Conservation (phyloP, 1,140 invertebrate species). For the Megalopta genalis region DNA sequence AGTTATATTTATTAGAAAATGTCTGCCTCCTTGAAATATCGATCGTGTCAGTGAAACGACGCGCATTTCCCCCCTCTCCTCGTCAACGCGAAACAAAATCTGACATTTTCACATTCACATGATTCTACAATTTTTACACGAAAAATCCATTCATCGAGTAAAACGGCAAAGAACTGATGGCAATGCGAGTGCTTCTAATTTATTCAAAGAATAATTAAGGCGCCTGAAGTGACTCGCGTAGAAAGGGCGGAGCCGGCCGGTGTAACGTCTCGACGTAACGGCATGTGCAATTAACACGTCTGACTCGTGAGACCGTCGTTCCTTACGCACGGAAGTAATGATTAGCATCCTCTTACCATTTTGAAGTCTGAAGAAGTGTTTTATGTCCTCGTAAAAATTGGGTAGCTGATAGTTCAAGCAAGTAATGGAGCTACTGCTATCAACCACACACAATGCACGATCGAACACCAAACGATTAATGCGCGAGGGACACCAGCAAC, state of each 20-base stretch:
- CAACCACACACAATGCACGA: constrained; percentile 23
- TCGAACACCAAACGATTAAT: constrained; percentile 49
- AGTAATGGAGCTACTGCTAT: constrained; percentile 57
- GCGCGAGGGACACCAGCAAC: constrained; percentile 26
- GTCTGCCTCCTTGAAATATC: constrained; percentile 7
- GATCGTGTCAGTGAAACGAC: constrained; percentile 27
- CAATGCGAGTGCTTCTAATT: too few species aligned
- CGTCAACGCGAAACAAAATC: constrained; percentile 17
- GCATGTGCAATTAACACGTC: too few species aligned
- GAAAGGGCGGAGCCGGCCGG: constrained; percentile 53
- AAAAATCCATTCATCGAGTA: neutral
- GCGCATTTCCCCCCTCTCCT: constrained; percentile 13
- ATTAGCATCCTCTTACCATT: constrained; percentile 41
- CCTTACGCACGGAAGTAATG: too few species aligned
- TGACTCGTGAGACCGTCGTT: too few species aligned
- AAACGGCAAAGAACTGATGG: too few species aligned
- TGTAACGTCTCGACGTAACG: neutral
- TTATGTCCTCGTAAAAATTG: constrained; percentile 32
- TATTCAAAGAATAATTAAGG: constrained; percentile 5
- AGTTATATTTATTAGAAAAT: neutral
- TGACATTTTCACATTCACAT: neutral
- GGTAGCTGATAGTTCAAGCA: constrained; percentile 48
- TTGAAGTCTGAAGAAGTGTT: constrained; percentile 34
- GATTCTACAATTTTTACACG: neutral
- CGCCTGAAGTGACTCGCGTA: neutral